Percentiles rank a stretch among this genome's conserved stretches.
These are phyloP conservation scores for Mormyrops attenuatus DNA, from an alignment of 2,797 vertebrate species.

Conservation along the genomic window DNA sequence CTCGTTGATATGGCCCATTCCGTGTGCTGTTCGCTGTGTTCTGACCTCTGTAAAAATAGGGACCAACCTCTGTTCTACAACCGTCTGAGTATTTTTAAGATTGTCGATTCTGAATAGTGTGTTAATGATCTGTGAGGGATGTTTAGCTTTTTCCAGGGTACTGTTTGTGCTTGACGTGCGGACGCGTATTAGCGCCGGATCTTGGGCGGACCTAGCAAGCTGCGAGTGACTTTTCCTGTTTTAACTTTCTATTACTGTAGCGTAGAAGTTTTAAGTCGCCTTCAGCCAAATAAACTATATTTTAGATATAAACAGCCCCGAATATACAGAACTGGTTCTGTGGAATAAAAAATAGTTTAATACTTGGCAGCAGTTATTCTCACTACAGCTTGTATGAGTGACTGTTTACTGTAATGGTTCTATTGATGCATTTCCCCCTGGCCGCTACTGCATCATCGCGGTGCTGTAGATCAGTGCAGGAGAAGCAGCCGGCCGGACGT, in stretches of 20 bases:
- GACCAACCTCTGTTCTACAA: not conserved
- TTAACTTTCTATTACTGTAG: slow-evolving; percentile 9
- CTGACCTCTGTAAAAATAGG: not conserved
- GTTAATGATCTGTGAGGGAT: slow-evolving; percentile 3
- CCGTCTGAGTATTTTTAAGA: not conserved
- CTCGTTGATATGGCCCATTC: not conserved
- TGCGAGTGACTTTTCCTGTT: not conserved
- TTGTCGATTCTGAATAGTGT: slow-evolving; percentile 2
- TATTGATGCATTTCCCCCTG: slow-evolving; percentile 9
- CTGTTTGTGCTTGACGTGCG: not conserved
- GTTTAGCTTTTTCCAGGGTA: slow-evolving; percentile 3
- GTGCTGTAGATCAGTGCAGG: not conserved
- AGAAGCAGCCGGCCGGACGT: not conserved
- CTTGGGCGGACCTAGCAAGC: not conserved
- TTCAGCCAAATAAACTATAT: not conserved
- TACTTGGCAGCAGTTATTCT: slow-evolving; percentile 1
- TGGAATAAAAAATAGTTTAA: slow-evolving; percentile 3
- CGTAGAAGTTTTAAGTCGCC: not conserved
- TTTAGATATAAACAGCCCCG: not conserved
- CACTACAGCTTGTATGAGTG: slow-evolving; percentile 2
- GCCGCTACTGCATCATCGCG: not conserved
- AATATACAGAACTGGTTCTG: slow-evolving; percentile 9
- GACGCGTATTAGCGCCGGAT: not conserved
- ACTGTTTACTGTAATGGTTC: slow-evolving; percentile 11
- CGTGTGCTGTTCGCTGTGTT: not conserved